A percentile compares a stretch with the other conserved stretches of the same genome.
These are phyloP conservation scores for Sturnus vulgaris DNA, from an alignment of 2,113 vertebrate species.

Conservation along the genomic window DNA sequence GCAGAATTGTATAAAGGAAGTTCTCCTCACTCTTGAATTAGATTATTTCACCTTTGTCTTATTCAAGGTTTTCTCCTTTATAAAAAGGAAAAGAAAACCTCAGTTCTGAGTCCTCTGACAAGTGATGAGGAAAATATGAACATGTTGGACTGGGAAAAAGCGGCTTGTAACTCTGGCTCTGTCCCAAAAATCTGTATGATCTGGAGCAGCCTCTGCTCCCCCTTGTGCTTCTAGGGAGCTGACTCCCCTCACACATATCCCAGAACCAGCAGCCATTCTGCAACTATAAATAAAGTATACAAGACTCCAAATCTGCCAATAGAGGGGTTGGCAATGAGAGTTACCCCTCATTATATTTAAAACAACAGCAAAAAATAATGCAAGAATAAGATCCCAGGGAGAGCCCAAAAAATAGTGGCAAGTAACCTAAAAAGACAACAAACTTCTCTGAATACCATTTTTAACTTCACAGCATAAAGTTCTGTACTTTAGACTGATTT, in stretches of 20 bases:
- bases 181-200: background rate
- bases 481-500: background rate
- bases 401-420: background rate
- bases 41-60: slow-evolving; percentile 35
- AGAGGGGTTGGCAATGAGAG: background rate
- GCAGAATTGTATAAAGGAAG: background rate
- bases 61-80: background rate
- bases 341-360: background rate
- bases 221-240: background rate
- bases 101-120: background rate
- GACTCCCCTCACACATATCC: background rate
- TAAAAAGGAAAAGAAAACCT: background rate
- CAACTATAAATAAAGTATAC: background rate
- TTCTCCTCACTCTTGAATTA: slow-evolving; percentile 27
- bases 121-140: background rate
- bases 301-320: background rate
- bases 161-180: background rate
- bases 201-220: background rate
- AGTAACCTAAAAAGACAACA: background rate
- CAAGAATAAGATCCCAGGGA: background rate
- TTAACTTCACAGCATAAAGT: background rate
- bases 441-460: background rate
- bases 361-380: background rate
- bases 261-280: background rate
- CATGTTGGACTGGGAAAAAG: background rate